Percentiles rank a stretch among this genome's conserved stretches.
Conservation (phyloP, 2,113 vertebrate species). For the Corythoichthys intestinalis region DNA sequence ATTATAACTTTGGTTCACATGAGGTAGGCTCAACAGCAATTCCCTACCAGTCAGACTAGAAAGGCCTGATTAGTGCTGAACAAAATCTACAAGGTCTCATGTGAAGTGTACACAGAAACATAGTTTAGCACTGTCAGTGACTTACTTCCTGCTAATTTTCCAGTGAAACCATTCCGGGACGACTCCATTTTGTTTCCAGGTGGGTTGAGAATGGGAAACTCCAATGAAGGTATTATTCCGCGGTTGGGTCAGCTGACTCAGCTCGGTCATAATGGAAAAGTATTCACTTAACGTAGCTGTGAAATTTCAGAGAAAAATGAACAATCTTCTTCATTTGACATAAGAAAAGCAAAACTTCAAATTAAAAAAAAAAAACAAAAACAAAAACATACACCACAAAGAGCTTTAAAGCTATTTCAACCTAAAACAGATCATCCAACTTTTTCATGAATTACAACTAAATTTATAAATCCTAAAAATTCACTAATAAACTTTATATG, state of each 20-base stretch:
- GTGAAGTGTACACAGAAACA: not conserved
- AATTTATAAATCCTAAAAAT: not conserved
- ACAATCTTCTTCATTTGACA: not conserved
- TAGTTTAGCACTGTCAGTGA: not conserved
- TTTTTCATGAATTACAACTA: not conserved
- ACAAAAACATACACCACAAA: not conserved
- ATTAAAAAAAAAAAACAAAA: not conserved
- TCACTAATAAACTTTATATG: not conserved
- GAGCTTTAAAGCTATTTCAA: not conserved
- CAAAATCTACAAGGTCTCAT: not conserved
- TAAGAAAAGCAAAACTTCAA: no score
- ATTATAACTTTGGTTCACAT: not conserved
- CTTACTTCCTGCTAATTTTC: slow-evolving; percentile 79
- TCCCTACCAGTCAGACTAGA: not conserved
- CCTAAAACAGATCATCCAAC: not conserved
- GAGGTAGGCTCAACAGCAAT: not conserved
- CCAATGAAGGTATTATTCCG: slow-evolving; percentile 66
- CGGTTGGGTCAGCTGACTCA: slow-evolving; percentile 8
- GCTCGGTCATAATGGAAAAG: slow-evolving; percentile 47
- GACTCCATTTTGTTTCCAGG: slow-evolving; percentile 49
- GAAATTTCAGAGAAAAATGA: not conserved
- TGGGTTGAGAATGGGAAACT: slow-evolving; percentile 69
- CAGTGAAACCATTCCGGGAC: slow-evolving; percentile 82
- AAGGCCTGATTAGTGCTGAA: not conserved
- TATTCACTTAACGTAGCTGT: not conserved